Evolutionary conservation across 2,888 invertebrate genomes (phyloP), one percentile per base, ranked within the genome.

Genomic region (Troides oblongomaculatus): DNA sequence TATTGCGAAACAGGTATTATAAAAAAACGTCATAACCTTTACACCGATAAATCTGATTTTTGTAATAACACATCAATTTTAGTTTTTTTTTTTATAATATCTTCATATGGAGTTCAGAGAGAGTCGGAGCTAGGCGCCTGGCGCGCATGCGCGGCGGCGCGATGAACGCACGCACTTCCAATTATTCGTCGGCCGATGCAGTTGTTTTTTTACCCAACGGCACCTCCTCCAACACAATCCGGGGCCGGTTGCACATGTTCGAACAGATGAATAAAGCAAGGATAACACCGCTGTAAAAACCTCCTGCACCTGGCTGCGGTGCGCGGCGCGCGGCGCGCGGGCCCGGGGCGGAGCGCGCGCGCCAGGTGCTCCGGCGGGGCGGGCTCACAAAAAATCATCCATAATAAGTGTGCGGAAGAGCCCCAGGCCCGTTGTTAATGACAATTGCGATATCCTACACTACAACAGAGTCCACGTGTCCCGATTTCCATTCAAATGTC

Each of bases 241-340:
- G 53, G 53, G 53, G 6, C 17, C 39, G 10, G 8, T 39, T 39
- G 53, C 53, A 53, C 53, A 17, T 53, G 53, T 53, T 53, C 53
- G 6, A 2, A 10, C 39, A n/a, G 53, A 53, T n/a, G n/a, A 12
- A 53, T 10, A 7, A 10, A 7, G 39, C 39, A 10, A 10, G 39
- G 39, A 39, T 10, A 39, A 39, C 39, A 39, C 53, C 18, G 18
- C n/a, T 17, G 17, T 17, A 53, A 53, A 65, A 65, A 62, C 39
- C 56, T 39, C 18, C 57, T 18, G 60, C 64, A 65, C 69, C 65
- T 69, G 69, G 43, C 57, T 50, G 57, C 36, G n/a, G 21, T 23
- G 21, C 5, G 23, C 25, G 50, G 14, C 1, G 50, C 50, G 61
- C 21, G 39, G 18, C 2, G 21, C 21, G 21, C 21, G 21, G 21